These are phyloP conservation scores for Drosophila subquinaria DNA, from an alignment of 2,888 invertebrate genomes.

Conservation along the genomic window DNA sequence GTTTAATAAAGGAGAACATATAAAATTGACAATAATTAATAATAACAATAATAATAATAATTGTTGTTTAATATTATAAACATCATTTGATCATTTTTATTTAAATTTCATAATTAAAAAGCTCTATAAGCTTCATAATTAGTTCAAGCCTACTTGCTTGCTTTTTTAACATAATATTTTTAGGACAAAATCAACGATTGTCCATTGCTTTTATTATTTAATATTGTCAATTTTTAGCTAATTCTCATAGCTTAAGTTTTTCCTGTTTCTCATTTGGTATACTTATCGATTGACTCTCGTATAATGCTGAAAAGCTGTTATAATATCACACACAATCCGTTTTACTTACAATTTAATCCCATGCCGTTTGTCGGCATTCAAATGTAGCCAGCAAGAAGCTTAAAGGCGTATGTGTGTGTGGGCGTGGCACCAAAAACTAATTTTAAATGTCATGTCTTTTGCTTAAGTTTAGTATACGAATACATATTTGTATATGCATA, in stretches of 20 bases:
- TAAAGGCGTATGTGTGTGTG: constrained; percentile 8
- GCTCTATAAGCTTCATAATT: too few relatives aligned
- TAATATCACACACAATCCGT: constrained; percentile 61
- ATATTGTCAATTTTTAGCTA: not conserved
- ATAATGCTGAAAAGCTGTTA: constrained; percentile 50
- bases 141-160: too few relatives aligned
- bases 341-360: constrained; percentile 54
- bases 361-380: constrained; percentile 14
- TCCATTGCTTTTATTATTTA: too few relatives aligned
- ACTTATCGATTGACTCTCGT: constrained; percentile 13
- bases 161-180: too few relatives aligned
- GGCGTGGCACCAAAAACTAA: constrained; percentile 21
- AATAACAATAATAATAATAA: too few relatives aligned
- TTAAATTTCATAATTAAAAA: too few relatives aligned
- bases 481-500: not conserved
- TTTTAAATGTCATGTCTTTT: constrained; percentile 14
- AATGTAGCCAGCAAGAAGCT: not conserved
- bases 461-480: constrained; percentile 2
- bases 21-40: too few relatives aligned
- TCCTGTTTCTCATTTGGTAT: not conserved
- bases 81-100: too few relatives aligned
- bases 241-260: not conserved
- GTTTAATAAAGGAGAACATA: too few relatives aligned
- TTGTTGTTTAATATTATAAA: too few relatives aligned
- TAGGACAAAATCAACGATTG: too few relatives aligned